Conservation (phyloP, 2,113 vertebrate genomes). For the Pteropus alecto region DNA sequence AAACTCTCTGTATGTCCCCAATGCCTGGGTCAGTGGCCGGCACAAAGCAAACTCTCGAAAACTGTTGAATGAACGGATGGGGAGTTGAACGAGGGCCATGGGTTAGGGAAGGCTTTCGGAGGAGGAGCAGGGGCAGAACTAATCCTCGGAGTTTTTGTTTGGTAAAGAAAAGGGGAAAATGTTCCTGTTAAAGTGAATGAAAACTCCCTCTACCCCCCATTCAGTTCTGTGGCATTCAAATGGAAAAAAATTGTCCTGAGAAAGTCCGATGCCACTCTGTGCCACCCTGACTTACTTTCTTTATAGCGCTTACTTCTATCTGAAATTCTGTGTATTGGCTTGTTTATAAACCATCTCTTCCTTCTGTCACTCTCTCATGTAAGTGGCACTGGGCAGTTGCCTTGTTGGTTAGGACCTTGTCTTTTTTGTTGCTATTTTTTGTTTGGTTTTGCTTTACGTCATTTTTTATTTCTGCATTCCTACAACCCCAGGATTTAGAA, state of each 20-base stretch:
- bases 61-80: background rate
- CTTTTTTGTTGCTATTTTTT: background rate
- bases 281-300: background rate
- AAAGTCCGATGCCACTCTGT: background rate
- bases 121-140: background rate
- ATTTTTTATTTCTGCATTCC: background rate
- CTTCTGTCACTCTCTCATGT: background rate
- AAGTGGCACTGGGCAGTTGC: background rate
- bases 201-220: too few relatives aligned
- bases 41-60: background rate
- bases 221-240: background rate
- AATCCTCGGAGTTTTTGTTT: background rate
- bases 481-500: background rate
- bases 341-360: background rate
- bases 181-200: background rate
- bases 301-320: rapidly evolving
- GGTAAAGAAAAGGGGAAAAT: background rate
- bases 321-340: background rate
- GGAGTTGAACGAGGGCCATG: background rate
- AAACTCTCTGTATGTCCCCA: background rate
- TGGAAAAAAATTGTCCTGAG: background rate
- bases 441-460: background rate
- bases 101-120: background rate
- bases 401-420: background rate
- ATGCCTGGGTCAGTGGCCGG: background rate